Conservation (phyloP, 1,140 invertebrate species). For the Drosophila elegans region DNA sequence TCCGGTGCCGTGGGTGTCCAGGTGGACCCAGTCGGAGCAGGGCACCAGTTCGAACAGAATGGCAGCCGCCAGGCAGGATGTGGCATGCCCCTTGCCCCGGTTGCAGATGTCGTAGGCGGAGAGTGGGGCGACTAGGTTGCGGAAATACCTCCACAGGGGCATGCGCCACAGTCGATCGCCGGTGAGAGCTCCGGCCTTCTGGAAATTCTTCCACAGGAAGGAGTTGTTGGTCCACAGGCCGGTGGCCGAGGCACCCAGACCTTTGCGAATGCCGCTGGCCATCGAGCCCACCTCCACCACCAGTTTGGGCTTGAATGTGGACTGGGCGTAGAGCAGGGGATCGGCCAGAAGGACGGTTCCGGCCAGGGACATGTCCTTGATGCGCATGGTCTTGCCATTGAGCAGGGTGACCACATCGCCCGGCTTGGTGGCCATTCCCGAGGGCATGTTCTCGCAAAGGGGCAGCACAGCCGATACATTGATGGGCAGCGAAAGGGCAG, state of each 20-base stretch:
- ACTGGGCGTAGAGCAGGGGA: conserved; percentile 91
- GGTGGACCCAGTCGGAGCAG: conserved; percentile 87
- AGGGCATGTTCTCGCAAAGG: conserved; percentile 94
- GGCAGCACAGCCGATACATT: conserved; percentile 92
- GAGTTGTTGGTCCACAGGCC: conserved; percentile 91
- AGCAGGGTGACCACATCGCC: conserved; percentile 94
- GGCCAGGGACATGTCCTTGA: conserved; percentile 94
- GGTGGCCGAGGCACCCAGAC: conserved; percentile 90
- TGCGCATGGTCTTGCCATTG: conserved; percentile 93
- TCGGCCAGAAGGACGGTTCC: conserved; percentile 95
- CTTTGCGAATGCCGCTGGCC: conserved; percentile 61
- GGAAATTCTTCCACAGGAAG: conserved; percentile 87
- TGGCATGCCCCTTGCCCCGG: conserved; percentile 85
- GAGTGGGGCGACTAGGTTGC: conserved; percentile 87
- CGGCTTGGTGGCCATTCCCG: conserved; percentile 92
- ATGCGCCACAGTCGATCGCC: conserved; percentile 96
- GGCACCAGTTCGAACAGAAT: conserved; percentile 87
- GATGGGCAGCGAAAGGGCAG: conserved; percentile 86
- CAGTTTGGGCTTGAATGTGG: conserved; percentile 86
- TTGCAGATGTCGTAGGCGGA: conserved; percentile 87
- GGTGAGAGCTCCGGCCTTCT: conserved; percentile 88
- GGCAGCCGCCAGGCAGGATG: conserved; percentile 88
- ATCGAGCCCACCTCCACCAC: conserved; percentile 92
- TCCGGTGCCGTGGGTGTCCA: conserved; percentile 89
- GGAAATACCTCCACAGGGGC: conserved; percentile 93